These are phyloP conservation scores for Tetragnatha montana DNA, from an alignment of 2,888 invertebrate genomes.

Conservation along the genomic window DNA sequence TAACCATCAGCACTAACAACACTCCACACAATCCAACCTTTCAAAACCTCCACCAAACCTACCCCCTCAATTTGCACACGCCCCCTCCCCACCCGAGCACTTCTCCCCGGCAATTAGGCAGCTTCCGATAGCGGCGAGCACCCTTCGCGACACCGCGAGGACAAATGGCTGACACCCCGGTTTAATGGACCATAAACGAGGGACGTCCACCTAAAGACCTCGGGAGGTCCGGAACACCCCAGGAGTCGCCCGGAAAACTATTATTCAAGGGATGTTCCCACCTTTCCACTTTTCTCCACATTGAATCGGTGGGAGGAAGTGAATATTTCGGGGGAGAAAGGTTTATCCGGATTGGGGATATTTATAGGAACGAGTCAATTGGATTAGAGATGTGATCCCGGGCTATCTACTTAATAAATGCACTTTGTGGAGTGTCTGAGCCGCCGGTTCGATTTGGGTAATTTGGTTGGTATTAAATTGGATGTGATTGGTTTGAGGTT, in stretches of 20 bases:
- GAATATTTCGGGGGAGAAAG: not conserved
- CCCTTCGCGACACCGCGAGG: conserved; percentile 35
- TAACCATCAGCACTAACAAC: too few relatives aligned
- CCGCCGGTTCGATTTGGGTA: not conserved
- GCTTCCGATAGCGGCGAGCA: conserved; percentile 56
- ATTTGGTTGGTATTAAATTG: not conserved
- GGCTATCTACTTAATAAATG: conserved; percentile 25
- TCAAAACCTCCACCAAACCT: too few relatives aligned
- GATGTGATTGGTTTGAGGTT: too few relatives aligned
- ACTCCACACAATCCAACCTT: not conserved
- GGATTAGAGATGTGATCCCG: not conserved
- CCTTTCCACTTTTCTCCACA: not conserved
- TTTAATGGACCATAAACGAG: conserved; percentile 70
- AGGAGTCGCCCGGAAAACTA: conserved; percentile 42
- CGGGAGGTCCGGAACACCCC: conserved; percentile 50
- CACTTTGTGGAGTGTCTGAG: not conserved
- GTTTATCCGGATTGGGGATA: conserved; percentile 27
- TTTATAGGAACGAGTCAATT: conserved; percentile 28
- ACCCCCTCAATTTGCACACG: conserved; percentile 8
- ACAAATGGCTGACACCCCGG: conserved; percentile 69
- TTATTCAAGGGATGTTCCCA: conserved; percentile 30
- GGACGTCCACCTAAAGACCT: conserved; percentile 58
- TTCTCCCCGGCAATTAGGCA: conserved; percentile 54
- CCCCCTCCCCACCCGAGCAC: conserved; percentile 5
- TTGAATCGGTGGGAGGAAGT: not conserved